These are phyloP conservation scores for Resseliella maxima DNA, from an alignment of 2,888 invertebrate species.

Conservation along the genomic window DNA sequence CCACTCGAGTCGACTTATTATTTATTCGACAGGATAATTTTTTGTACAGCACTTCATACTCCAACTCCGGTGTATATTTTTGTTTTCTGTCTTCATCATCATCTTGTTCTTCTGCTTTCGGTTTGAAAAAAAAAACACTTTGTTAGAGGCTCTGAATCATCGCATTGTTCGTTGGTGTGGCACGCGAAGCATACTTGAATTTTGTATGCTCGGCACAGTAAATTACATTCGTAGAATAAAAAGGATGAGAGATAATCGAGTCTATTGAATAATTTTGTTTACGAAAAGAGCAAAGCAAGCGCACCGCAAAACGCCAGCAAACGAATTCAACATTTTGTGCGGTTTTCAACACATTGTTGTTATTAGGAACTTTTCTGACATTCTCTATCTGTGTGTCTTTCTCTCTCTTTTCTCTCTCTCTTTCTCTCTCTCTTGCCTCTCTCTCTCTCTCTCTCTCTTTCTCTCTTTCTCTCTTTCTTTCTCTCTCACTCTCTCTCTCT, in stretches of 20 bases:
- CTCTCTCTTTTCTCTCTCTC: no score
- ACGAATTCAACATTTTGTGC: not conserved
- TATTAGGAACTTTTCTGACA: no score
- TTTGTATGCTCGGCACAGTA: not conserved
- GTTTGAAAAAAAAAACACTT: no score
- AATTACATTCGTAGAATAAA: not conserved
- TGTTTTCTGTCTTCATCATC: not conserved
- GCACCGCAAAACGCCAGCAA: not conserved
- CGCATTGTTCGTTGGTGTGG: conserved; percentile 4
- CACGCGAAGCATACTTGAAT: conserved; percentile 4
- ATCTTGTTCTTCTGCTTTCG: not conserved
- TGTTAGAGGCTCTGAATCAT: no score
- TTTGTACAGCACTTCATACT: not conserved
- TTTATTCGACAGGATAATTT: not conserved
- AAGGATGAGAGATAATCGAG: conserved; percentile 10
- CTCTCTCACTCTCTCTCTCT: no score
- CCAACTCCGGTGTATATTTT: no score
- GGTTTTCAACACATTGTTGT: not conserved
- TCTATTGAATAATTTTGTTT: conserved; percentile 4
- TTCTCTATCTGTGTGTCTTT: no score
- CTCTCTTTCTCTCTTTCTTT: no score
- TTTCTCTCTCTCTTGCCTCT: no score
- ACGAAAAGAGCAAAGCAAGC: not conserved
- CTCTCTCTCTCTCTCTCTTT: no score
- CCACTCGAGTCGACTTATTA: not conserved